Evolutionary conservation across 1,140 invertebrate genomes (phyloP), one percentile per base, ranked within the genome.

Genomic region (Lineus longissimus): DNA sequence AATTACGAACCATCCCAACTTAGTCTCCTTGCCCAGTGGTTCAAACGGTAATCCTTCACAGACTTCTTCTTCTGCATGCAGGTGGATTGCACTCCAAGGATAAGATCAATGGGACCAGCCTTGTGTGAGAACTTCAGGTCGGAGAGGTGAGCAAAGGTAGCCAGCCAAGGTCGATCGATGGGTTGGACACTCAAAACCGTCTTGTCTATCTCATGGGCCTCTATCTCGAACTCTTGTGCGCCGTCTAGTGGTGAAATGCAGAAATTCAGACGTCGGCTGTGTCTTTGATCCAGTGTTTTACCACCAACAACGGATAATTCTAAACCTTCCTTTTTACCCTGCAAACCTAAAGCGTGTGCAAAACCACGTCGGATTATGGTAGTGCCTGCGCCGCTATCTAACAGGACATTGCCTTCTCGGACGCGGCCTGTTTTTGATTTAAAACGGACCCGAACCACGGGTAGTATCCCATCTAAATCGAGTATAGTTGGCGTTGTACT

Each of bases 31-130:
- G 2, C 27, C 56, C 36, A 59, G 7, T n/a, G 56, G 56, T 25
- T 59, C 30, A 59, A 33, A 59, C 2, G 56, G 56, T 19, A 30
- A 15, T 15, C 56, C 56, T 33, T 33, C 29, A 23, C 56, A 31
- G 6, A 30, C 30, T 31, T 59, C 56, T n/a, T 19, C 23, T 17
- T 59, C 56, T 2, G 23, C 27, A 59, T 59, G 56, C n/a, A 59
- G 56, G 23, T 59, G 56, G 23, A 59, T 19, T 59, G 56, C 15
- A 59, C 56, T 36, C 56, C 56, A 17, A 59, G 22, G 13, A 59
- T 59, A 9, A 36, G 36, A 36, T 59, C 56, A 2, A 59, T n/a
- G 1, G 56, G 56, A 2, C 56, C 56, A 19, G 56, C n/a, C 19
- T 23, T 59, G 13, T 59, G 56, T 9, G 22, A 19, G 56, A n/a